Percentiles rank a stretch among this genome's conserved stretches.
Evolutionary conservation across 1,140 invertebrate species (phyloP).

Genomic region (Mizuhopecten yessoensis): DNA sequence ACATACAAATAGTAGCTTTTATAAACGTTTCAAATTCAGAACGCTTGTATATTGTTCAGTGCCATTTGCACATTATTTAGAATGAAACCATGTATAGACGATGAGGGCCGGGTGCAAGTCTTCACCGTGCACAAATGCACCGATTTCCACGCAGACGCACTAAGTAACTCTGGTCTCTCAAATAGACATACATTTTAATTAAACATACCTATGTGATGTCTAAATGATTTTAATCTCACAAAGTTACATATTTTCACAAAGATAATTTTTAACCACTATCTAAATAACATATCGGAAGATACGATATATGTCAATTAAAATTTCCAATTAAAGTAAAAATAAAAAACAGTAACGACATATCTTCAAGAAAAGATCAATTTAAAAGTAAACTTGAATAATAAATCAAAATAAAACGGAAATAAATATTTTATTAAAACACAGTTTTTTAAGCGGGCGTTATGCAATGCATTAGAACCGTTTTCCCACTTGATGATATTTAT

Average conservation of each 20-base stretch:
- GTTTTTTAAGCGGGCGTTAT: not conserved
- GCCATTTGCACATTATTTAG: not conserved
- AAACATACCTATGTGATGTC: not conserved
- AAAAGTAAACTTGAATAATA: not conserved
- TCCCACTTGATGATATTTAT: not conserved
- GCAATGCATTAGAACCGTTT: not conserved
- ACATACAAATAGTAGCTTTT: too few relatives aligned
- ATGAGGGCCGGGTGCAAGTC: too few relatives aligned
- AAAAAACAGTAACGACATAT: not conserved
- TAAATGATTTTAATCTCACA: not conserved
- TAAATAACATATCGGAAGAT: not conserved
- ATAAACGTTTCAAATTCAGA: too few relatives aligned
- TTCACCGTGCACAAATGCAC: not conserved
- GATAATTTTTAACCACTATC: not conserved
- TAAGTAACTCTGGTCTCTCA: not conserved
- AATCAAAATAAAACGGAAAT: not conserved
- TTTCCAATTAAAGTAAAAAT: not conserved
- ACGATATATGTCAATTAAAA: not conserved
- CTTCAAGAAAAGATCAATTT: not conserved
- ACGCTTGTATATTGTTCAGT: too few relatives aligned
- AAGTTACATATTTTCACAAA: not conserved
- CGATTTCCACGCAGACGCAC: not conserved
- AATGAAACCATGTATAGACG: too few relatives aligned
- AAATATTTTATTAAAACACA: not conserved
- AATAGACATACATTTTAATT: not conserved